Conservation (phyloP, 2,113 vertebrate species). For the Lophotis ruficrista region DNA sequence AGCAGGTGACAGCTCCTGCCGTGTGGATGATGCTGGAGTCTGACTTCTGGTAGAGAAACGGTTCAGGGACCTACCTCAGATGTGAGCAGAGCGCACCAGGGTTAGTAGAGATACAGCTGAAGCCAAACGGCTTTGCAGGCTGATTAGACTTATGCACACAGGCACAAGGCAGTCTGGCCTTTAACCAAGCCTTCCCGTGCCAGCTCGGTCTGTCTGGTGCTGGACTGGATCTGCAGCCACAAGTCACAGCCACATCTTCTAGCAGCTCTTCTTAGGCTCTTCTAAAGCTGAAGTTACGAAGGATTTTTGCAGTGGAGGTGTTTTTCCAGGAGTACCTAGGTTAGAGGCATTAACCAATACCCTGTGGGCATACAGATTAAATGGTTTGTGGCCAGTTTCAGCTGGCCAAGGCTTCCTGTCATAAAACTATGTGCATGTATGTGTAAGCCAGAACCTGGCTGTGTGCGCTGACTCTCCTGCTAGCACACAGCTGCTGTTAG, state of each 20-base stretch:
- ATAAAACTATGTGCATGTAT: rapidly evolving
- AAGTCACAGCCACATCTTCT: rapidly evolving
- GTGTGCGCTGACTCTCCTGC: neutral
- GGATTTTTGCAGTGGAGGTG: neutral
- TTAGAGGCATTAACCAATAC: neutral
- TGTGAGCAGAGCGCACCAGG: neutral
- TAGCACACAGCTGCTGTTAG: neutral
- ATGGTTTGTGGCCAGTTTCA: slow-evolving; percentile 2
- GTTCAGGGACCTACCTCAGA: neutral
- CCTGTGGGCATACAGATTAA: neutral
- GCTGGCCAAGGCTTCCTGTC: neutral
- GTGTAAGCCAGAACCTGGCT: neutral
- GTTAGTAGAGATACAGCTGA: neutral
- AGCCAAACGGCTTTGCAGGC: neutral
- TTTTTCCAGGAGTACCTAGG: neutral
- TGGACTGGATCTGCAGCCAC: neutral
- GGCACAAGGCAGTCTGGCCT: neutral
- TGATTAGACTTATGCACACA: neutral
- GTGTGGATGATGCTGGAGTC: neutral
- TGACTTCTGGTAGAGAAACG: neutral
- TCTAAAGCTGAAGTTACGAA: neutral
- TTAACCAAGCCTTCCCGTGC: neutral
- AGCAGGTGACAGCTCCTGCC: neutral
- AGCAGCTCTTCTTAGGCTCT: neutral
- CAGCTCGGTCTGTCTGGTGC: neutral